A percentile compares a stretch with the other conserved stretches of the same genome.
These are phyloP conservation scores for Excalfactoria chinensis DNA, from an alignment of 2,113 vertebrate species.

Conservation along the genomic window DNA sequence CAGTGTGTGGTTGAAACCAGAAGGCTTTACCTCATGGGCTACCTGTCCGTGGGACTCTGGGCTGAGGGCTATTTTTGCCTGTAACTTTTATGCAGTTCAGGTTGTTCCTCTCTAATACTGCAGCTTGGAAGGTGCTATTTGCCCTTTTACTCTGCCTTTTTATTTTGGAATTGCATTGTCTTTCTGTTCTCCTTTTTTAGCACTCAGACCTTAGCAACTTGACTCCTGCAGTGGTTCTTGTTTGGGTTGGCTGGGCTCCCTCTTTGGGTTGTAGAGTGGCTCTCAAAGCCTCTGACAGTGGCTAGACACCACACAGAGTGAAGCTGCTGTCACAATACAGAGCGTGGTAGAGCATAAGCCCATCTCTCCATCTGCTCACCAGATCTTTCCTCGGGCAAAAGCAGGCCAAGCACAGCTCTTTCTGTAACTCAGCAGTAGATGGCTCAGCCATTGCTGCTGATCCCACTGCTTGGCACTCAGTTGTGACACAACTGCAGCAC, in stretches of 20 bases:
- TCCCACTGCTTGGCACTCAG: background rate
- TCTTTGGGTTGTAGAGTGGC: background rate
- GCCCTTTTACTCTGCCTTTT: background rate
- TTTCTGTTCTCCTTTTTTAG: background rate
- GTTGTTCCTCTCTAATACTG: background rate
- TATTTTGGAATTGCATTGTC: background rate
- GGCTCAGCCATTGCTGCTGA: background rate
- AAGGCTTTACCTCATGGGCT: background rate
- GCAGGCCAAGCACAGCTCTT: background rate
- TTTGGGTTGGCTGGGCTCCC: background rate
- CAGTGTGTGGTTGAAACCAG: background rate
- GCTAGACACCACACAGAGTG: background rate
- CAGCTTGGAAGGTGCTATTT: background rate
- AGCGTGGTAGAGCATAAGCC: fast-evolving
- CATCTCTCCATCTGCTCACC: constrained; percentile 4
- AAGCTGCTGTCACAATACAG: background rate
- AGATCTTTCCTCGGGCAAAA: background rate
- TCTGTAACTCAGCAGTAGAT: constrained; percentile 46
- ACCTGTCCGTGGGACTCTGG: background rate
- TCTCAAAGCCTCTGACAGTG: background rate
- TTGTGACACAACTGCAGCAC: constrained; percentile 1
- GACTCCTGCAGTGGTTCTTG: background rate
- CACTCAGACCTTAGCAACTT: background rate
- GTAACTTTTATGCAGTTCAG: background rate
- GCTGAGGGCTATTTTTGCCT: background rate